Conservation (phyloP, 2,888 invertebrate genomes). For the Euspilapteryx auroguttella region DNA sequence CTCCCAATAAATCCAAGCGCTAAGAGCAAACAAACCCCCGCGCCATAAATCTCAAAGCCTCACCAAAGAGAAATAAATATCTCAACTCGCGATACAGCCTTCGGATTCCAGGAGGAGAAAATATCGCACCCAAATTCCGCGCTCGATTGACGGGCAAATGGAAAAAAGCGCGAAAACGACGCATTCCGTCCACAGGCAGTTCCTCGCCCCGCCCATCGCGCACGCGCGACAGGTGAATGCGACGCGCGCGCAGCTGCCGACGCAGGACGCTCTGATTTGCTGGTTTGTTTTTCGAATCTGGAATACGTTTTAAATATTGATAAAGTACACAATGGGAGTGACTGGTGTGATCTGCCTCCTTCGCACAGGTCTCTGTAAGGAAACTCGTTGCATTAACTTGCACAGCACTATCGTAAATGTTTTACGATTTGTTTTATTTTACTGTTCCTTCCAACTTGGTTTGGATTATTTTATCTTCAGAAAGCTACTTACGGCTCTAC, state of each 20-base stretch:
- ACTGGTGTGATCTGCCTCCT: slow-evolving; percentile 11
- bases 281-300: slow-evolving; percentile 31
- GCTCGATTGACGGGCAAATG: slow-evolving; percentile 33
- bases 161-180: slow-evolving; percentile 40
- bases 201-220: slow-evolving; percentile 49
- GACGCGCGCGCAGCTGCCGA: slow-evolving; percentile 30
- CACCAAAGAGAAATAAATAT: slow-evolving; percentile 34
- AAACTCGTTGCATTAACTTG: too few species aligned
- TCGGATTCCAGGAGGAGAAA: slow-evolving; percentile 49
- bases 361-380: not conserved
- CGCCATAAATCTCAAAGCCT: slow-evolving; percentile 30
- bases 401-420: too few species aligned
- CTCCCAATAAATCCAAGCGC: slow-evolving; percentile 31
- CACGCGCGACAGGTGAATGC: slow-evolving; percentile 55
- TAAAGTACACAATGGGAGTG: slow-evolving; percentile 44
- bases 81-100: slow-evolving; percentile 42
- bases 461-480: too few species aligned
- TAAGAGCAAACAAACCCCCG: slow-evolving; percentile 15
- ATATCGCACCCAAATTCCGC: slow-evolving; percentile 60
- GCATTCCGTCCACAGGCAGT: slow-evolving; percentile 26
- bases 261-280: slow-evolving; percentile 35
- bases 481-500: too few species aligned
- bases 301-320: slow-evolving; percentile 47
- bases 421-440: not conserved
- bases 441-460: too few species aligned